These are phyloP conservation scores for Tenthredo amoena DNA, from an alignment of 2,888 invertebrate genomes.

Conservation along the genomic window DNA sequence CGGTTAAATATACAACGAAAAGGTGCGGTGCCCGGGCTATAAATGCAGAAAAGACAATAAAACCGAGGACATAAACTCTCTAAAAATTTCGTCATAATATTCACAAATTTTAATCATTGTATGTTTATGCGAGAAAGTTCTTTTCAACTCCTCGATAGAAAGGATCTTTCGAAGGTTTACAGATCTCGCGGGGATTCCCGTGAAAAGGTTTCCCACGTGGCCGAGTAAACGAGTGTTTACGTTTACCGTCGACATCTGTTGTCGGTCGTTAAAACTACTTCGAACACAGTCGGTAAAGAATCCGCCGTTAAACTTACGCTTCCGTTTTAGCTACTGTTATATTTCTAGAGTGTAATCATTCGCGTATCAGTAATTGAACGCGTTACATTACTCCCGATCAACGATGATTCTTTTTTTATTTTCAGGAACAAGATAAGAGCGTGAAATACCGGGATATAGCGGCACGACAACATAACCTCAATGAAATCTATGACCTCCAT, in stretches of 20 bases:
- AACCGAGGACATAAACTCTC: constrained; percentile 1
- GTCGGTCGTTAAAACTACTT: neutral
- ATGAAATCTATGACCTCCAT: constrained; percentile 53
- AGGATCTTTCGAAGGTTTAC: neutral
- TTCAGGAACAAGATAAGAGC: neutral
- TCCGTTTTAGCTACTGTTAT: neutral
- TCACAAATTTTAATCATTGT: neutral
- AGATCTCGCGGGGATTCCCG: constrained; percentile 7
- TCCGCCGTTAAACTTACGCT: neutral
- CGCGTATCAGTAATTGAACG: neutral
- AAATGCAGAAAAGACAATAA: neutral
- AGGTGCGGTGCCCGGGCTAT: neutral
- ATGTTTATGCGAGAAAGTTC: constrained; percentile 1
- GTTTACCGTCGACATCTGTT: constrained; percentile 14
- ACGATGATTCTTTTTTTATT: neutral
- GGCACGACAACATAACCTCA: constrained; percentile 68
- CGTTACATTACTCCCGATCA: neutral
- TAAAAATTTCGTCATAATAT: neutral
- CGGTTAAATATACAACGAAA: neutral
- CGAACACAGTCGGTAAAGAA: neutral
- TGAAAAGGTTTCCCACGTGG: neutral
- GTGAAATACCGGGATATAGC: constrained; percentile 16
- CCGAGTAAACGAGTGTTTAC: constrained; percentile 1
- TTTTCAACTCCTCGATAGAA: constrained; percentile 1
- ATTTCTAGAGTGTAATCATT: neutral